These are phyloP conservation scores for Pseudoatta argentina DNA, from an alignment of 1,140 invertebrate species.

Conservation along the genomic window DNA sequence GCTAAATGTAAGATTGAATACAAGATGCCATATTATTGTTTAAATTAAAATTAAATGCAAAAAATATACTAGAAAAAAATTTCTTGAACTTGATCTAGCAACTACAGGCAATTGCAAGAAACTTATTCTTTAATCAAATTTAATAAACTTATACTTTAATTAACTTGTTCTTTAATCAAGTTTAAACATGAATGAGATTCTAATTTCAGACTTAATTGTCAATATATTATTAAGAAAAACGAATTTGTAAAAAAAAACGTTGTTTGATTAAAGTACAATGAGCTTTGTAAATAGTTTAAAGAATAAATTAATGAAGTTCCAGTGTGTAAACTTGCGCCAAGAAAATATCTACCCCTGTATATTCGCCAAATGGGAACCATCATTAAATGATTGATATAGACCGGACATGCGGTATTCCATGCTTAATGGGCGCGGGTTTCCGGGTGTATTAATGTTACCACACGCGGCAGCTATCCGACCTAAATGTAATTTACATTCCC, in stretches of 20 bases:
- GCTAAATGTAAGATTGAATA: no score
- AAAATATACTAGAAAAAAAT: neutral
- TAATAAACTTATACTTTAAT: neutral
- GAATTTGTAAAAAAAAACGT: neutral
- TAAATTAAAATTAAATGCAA: neutral
- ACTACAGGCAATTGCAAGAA: neutral
- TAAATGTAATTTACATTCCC: conserved; percentile 34
- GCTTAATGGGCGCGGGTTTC: neutral
- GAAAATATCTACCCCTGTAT: neutral
- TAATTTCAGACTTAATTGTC: neutral
- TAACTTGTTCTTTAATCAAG: neutral
- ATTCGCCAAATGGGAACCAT: neutral
- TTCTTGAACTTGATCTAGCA: neutral
- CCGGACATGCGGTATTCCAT: neutral
- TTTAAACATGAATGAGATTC: neutral
- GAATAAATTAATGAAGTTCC: neutral
- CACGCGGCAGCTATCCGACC: neutral
- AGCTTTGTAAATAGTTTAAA: neutral
- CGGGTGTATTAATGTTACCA: neutral
- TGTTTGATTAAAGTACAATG: neutral
- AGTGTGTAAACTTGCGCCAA: neutral
- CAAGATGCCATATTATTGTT: neutral
- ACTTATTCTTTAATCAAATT: neutral
- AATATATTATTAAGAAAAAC: conserved; percentile 6
- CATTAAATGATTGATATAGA: conserved; percentile 16